Evolutionary conservation across 2,888 invertebrate genomes (phyloP).

Genomic region (Thereva unica): DNA sequence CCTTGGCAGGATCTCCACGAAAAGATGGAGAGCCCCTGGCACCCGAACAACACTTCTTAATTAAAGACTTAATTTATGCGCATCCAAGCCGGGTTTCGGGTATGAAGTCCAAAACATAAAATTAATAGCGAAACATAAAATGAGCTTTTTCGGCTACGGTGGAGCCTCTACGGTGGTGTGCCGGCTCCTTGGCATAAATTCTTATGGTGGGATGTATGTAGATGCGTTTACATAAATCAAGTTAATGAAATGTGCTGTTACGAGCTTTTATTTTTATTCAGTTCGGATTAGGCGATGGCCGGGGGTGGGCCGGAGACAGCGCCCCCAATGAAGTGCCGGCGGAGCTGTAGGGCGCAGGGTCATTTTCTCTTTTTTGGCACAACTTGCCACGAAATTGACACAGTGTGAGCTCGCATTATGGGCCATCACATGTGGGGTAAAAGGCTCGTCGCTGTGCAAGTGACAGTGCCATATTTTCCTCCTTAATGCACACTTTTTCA

Average conservation of each 20-base stretch:
- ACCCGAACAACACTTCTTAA: conserved; percentile 26
- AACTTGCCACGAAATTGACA: conserved; percentile 25
- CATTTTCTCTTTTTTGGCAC: conserved; percentile 6
- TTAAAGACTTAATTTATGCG: conserved; percentile 32
- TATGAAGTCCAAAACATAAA: conserved; percentile 33
- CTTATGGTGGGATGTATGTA: conserved; percentile 29
- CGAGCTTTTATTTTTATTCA: conserved; percentile 34
- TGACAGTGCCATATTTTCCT: conserved; percentile 27
- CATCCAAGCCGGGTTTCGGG: conserved; percentile 22
- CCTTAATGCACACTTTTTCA: conserved; percentile 29
- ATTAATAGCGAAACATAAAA: conserved; percentile 31
- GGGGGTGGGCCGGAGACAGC: not conserved
- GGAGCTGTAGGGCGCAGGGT: not conserved
- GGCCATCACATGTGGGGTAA: conserved; percentile 20
- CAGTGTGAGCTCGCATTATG: conserved; percentile 23
- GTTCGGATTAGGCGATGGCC: conserved; percentile 24
- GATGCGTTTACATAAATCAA: conserved; percentile 33
- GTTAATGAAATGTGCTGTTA: conserved; percentile 34
- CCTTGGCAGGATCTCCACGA: not conserved
- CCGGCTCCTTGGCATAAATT: conserved; percentile 24
- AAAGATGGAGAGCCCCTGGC: conserved; percentile 1
- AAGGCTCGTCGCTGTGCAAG: conserved; percentile 18
- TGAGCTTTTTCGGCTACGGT: conserved; percentile 7
- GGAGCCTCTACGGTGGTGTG: not conserved
- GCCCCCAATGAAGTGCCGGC: not conserved